Conservation (phyloP, 2,113 vertebrate species). For the Pithys albifrons region DNA sequence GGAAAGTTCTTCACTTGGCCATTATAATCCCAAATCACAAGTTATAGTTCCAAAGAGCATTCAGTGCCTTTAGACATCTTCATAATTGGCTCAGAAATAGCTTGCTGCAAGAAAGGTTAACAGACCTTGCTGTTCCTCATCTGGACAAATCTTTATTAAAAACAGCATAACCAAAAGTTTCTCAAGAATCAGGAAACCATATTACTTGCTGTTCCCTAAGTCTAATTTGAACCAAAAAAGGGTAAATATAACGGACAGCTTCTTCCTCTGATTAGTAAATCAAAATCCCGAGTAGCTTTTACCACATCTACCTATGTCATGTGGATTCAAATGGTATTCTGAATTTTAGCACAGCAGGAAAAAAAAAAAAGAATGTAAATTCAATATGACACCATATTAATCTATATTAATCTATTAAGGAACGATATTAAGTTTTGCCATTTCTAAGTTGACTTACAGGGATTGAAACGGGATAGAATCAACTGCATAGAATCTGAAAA, state of each 20-base stretch:
- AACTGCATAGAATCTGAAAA: neutral
- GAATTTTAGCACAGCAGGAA: neutral
- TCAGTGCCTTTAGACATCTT: slow-evolving; percentile 64
- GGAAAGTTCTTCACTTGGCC: slow-evolving; percentile 35
- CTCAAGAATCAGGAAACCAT: slow-evolving; percentile 35
- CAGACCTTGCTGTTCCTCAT: slow-evolving; percentile 59
- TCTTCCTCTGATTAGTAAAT: neutral
- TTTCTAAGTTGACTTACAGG: neutral
- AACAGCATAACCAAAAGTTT: slow-evolving; percentile 25
- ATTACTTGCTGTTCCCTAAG: slow-evolving; percentile 19
- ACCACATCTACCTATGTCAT: neutral
- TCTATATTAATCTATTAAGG: neutral
- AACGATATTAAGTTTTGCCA: neutral
- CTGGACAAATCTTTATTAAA: slow-evolving; percentile 59
- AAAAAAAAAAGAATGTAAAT: neutral
- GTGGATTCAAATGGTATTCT: neutral
- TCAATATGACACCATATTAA: neutral
- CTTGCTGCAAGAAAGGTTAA: slow-evolving; percentile 54
- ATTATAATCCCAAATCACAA: slow-evolving; percentile 63
- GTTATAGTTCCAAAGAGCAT: slow-evolving; percentile 56
- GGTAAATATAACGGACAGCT: neutral
- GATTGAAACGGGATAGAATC: neutral
- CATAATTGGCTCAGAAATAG: slow-evolving; percentile 67
- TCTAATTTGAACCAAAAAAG: neutral
- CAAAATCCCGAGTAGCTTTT: neutral